phyloP scores from a whole-genome alignment of 23 tunicate species.

The Trididemnum clinides region DNA sequence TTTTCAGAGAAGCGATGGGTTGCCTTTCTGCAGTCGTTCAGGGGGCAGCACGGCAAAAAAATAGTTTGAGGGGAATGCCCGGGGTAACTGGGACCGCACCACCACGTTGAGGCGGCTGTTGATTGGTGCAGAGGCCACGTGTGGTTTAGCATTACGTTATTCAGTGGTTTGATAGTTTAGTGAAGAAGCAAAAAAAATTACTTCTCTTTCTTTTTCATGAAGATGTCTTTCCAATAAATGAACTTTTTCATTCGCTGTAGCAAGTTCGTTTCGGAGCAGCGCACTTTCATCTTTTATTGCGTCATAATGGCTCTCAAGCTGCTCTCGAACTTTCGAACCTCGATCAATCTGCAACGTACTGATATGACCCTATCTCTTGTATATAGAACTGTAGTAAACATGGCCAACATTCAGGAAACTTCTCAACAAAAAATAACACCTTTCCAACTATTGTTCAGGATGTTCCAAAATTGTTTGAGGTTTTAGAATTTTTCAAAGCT shows the following conservation, averaged over 20 bases:
- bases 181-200: neutral
- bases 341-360: constrained; percentile 32
- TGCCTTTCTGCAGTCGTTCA: no score
- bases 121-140: no score
- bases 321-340: constrained; percentile 9
- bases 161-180: no score
- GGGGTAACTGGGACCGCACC: no score
- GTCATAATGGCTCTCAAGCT: constrained; percentile 37
- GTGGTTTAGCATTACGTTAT: no score
- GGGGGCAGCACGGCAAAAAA: no score
- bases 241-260: constrained; percentile 37
- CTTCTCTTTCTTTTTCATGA: constrained; percentile 70
- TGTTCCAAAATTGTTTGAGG: no score
- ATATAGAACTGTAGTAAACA: neutral
- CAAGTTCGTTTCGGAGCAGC: constrained; percentile 41
- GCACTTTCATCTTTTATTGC: constrained; percentile 50
- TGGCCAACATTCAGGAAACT: neutral
- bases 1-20: no score
- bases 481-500: no score
- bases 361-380: neutral
- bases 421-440: neutral
- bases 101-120: no score
- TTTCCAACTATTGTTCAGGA: no score
- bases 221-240: constrained; percentile 60
- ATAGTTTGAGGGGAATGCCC: no score